A percentile compares a stretch with the other conserved stretches of the same genome.
Conservation (phyloP, 2,113 vertebrate species). For the Oryzias celebensis region DNA sequence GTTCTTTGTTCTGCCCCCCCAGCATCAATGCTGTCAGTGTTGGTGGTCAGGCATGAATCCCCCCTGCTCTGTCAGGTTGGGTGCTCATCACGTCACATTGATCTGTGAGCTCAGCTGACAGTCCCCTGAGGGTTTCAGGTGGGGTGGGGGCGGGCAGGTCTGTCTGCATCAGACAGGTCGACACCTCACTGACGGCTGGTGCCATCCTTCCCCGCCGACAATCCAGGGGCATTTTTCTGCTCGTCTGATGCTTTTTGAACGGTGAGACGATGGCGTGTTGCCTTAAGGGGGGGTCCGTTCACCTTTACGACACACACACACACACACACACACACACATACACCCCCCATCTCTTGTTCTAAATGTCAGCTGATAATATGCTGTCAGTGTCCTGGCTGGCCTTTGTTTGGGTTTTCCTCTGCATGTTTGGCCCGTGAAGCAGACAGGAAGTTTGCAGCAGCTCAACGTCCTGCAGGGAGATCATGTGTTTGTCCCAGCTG, state of each 20-base stretch:
- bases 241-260: conserved; percentile 50
- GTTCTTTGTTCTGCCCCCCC: too few species aligned
- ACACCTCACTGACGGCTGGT: too few species aligned
- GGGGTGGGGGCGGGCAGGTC: too few species aligned
- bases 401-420: conserved; percentile 14
- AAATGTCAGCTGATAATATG: conserved; percentile 28
- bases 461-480: too few species aligned
- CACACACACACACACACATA: too few species aligned
- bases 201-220: not conserved
- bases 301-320: conserved; percentile 1
- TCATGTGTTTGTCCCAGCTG: not conserved
- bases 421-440: not conserved
- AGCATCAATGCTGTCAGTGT: too few species aligned
- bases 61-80: not conserved
- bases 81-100: too few species aligned
- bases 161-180: too few species aligned
- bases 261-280: conserved; percentile 42
- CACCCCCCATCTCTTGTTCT: not conserved
- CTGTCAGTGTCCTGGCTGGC: not conserved
- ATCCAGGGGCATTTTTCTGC: conserved; percentile 43
- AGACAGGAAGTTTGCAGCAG: conserved; percentile 3
- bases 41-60: not conserved
- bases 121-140: too few species aligned
- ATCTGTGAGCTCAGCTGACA: too few species aligned
- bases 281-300: conserved; percentile 24